Base-by-base conservation (phyloP, 2,888 invertebrate genomes). In the Seira musarum region DNA sequence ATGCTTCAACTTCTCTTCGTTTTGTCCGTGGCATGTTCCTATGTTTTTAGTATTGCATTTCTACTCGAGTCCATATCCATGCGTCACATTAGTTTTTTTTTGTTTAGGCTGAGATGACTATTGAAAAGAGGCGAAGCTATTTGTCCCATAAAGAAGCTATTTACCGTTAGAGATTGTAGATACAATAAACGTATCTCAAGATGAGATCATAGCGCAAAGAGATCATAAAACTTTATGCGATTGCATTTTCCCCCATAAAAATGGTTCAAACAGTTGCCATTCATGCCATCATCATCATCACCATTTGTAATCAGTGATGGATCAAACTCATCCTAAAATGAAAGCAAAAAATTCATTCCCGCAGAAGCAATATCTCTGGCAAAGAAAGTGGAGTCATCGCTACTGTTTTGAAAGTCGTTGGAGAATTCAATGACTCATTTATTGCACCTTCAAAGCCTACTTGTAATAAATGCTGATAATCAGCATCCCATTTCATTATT, bases 201-300 rank as follows among this genome's bases (percentile, higher is more conserved):
- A 40, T 40, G 40, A 40, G 40, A 40, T 40, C 40, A 40, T 40
- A 40, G 40, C 40, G 40, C 13, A 40, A 40, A 40, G 40, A 40
- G 40, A 40, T 40, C 40, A 13, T 40, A 40, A 40, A 40, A 40
- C 40, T 40, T 40, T 40, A 40, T 40, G 40, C 40, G 40, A 40
- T 40, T 40, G 40, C 40, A 40, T 40, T 40, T 40, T 6, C 40
- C 40, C 6, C 13, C 13, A 8, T 8, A 8, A 40, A 8, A 40
- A 40, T 13, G 40, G 13, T 40, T 40, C 40, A 40, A 40, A 17
- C 66, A 35, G 53, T 53, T 68, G 17, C 67, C 53, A 68, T 68
- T 68, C 21, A 6, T 46, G 67, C 67, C 53, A 22, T 68, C 67
- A 68, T 68, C 67, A 68, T 22, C 17, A 46, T 68, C 49, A 68